Percentiles rank a stretch among this genome's conserved stretches.
These are phyloP conservation scores for Mesoligia furuncula DNA, from an alignment of 2,888 invertebrate genomes.

Conservation along the genomic window DNA sequence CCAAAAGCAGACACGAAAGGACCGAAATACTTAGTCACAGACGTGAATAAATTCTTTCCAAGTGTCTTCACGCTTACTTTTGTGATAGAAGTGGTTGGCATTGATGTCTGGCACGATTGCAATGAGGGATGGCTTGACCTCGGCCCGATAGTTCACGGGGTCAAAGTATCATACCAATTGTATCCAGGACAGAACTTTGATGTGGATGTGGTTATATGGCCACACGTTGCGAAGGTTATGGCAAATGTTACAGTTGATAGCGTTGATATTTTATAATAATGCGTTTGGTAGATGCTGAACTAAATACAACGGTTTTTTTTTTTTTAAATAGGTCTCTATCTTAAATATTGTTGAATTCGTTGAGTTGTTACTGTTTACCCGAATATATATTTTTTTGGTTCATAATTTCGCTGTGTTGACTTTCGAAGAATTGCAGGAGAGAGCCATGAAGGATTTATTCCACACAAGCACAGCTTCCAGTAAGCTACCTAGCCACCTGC, in stretches of 20 bases:
- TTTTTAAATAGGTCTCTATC: no score
- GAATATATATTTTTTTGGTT: not conserved
- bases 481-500: not conserved
- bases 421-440: not conserved
- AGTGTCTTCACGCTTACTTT: constrained; percentile 83
- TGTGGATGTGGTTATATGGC: constrained; percentile 83
- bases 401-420: not conserved
- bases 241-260: not conserved
- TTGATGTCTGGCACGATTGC: constrained; percentile 81
- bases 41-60: not conserved
- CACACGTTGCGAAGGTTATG: constrained; percentile 82
- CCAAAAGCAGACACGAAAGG: constrained; percentile 56
- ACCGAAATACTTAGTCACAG: not conserved
- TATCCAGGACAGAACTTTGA: constrained; percentile 80
- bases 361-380: not conserved
- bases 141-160: constrained; percentile 68
- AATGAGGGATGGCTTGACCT: constrained; percentile 79
- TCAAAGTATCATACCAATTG: constrained; percentile 77
- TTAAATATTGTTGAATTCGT: not conserved
- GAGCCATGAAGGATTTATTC: not conserved
- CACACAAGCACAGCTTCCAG: no score
- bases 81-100: constrained; percentile 80
- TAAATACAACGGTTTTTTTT: no score
- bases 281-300: not conserved
- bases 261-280: not conserved